Evolutionary conservation across 2,797 vertebrate species (phyloP).

Genomic region (Epinephelus awoara): DNA sequence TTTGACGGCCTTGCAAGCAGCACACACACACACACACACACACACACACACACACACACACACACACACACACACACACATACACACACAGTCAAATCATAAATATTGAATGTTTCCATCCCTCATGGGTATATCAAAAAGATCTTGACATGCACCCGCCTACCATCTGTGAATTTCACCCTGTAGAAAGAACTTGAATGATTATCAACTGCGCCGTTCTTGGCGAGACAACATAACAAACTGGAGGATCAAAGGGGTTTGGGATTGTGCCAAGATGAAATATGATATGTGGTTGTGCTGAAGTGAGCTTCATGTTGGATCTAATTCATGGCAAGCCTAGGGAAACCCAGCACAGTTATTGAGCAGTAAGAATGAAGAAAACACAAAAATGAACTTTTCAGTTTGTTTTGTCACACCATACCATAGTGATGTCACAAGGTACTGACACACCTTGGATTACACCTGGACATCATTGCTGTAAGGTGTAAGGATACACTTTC

Average conservation of each 20-base stretch:
- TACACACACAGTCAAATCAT: slow-evolving; percentile 24
- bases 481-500: background rate
- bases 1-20: background rate
- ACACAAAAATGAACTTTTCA: no score
- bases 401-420: no score
- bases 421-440: background rate
- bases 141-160: slow-evolving; percentile 37
- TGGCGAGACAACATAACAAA: slow-evolving; percentile 55
- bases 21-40: background rate
- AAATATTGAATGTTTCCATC: slow-evolving; percentile 47
- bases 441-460: background rate
- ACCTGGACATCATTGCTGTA: background rate
- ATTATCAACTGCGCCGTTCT: slow-evolving; percentile 35
- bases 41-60: background rate
- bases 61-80: background rate
- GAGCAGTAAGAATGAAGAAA: background rate
- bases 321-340: slow-evolving; percentile 19
- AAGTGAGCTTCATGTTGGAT: slow-evolving; percentile 28
- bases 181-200: slow-evolving; percentile 33
- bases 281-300: slow-evolving; percentile 25
- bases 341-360: slow-evolving; percentile 18
- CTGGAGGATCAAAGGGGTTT: slow-evolving; percentile 56
- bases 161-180: slow-evolving; percentile 47
- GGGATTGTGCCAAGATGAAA: slow-evolving; percentile 32
- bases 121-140: slow-evolving; percentile 39